These are phyloP conservation scores for Bombyx mori DNA, from an alignment of 1,140 invertebrate genomes.

Conservation along the genomic window ASM3026992v2 NC_085127.1:9710001-9710500, in stretches of 20 bases:
- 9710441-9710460: too few relatives aligned
- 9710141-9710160: conserved; percentile 64
- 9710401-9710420: too few relatives aligned
- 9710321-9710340: too few relatives aligned
- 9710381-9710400: too few relatives aligned
- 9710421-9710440: too few relatives aligned
- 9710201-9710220: conserved; percentile 36
- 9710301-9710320: too few relatives aligned
- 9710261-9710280: too few relatives aligned
- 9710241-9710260: background rate
- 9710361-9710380: too few relatives aligned
- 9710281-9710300: too few relatives aligned
- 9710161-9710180: conserved; percentile 66
- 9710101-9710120: conserved; percentile 57
- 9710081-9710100: conserved; percentile 53
- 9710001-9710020: conserved; percentile 1
- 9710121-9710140: conserved; percentile 54
- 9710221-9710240: background rate
- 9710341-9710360: too few relatives aligned
- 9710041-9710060: conserved; percentile 39
- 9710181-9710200: conserved; percentile 71
- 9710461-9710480: too few relatives aligned
- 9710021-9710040: conserved; percentile 31
- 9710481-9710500: too few relatives aligned
- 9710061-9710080: conserved; percentile 70